Evolutionary conservation across 2,797 vertebrate genomes (phyloP).

Genomic region (Spondyliosoma cantharus): DNA sequence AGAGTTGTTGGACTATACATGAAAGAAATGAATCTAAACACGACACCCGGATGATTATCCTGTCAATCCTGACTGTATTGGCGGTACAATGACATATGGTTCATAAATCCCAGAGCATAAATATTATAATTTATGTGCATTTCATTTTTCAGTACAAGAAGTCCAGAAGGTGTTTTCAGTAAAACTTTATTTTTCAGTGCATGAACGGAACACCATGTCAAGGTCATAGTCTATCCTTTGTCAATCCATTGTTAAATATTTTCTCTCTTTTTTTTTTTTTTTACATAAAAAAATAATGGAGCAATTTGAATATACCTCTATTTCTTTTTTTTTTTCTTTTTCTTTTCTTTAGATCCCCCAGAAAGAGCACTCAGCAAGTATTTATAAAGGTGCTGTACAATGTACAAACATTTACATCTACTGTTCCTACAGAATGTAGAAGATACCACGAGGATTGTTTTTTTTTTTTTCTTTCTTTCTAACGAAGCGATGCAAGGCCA

Average conservation of each 20-base stretch:
- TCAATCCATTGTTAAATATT: conserved; percentile 81
- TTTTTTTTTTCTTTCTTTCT: conserved; percentile 54
- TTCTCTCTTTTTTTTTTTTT: conserved; percentile 77
- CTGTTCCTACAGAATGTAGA: conserved; percentile 85
- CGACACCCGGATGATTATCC: conserved; percentile 7
- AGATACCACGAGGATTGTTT: conserved; percentile 81
- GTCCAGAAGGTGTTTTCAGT: conserved; percentile 69
- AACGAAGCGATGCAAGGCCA: conserved; percentile 92
- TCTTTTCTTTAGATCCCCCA: conserved; percentile 71
- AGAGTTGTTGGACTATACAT: conserved; percentile 6
- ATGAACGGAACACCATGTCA: conserved; percentile 87
- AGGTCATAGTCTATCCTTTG: conserved; percentile 78
- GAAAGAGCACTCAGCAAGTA: conserved; percentile 90
- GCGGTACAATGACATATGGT: not conserved
- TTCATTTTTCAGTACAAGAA: conserved; percentile 30
- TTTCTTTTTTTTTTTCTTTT: conserved; percentile 72
- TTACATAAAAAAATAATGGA: conserved; percentile 99
- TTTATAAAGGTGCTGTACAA: conserved; percentile 99
- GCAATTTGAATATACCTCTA: conserved; percentile 93
- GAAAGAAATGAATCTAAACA: conserved; percentile 11
- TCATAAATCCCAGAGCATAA: not conserved
- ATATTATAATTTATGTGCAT: no score
- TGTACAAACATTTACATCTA: conserved; percentile 99
- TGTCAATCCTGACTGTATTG: not conserved
- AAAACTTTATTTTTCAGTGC: conserved; percentile 85